Evolutionary conservation across 64 coral and sea anemone species (phyloP).

Genomic region (Actinia equina): DNA sequence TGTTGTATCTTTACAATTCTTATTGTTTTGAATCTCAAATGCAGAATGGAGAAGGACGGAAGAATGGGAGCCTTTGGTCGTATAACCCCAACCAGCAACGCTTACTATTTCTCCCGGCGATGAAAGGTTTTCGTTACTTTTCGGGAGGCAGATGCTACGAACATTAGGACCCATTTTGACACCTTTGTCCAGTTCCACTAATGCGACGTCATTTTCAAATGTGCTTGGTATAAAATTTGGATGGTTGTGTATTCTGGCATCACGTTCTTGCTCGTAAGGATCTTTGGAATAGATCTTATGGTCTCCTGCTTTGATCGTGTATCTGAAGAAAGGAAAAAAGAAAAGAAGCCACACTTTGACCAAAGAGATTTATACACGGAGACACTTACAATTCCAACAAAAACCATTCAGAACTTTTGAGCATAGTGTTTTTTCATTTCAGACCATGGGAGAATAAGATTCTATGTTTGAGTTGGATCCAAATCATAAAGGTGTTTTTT

Average conservation of each 20-base stretch:
- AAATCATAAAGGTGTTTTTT: no score
- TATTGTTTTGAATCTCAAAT: conserved; percentile 18
- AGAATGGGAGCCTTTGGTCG: background rate
- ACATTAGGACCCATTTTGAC: conserved; percentile 31
- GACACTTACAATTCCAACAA: no score
- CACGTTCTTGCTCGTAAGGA: conserved; percentile 18
- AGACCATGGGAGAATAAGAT: no score
- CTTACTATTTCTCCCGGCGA: background rate
- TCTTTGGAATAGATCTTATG: background rate
- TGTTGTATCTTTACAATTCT: conserved; percentile 12
- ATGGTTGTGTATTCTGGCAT: conserved; percentile 12
- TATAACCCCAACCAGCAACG: conserved; percentile 53
- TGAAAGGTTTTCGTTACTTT: conserved; percentile 24
- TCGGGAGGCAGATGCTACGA: conserved; percentile 52
- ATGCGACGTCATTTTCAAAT: conserved; percentile 36
- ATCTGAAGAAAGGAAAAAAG: background rate
- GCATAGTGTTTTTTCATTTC: no score
- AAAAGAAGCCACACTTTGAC: background rate
- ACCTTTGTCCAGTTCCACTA: conserved; percentile 32
- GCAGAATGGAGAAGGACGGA: background rate
- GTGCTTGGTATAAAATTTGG: background rate
- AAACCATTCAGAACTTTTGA: no score
- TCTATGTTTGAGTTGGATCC: no score
- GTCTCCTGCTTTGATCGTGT: background rate
- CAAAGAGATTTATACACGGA: no score